A percentile compares a stretch with the other conserved stretches of the same genome.
These are phyloP conservation scores for Burhinus oedicnemus DNA, from an alignment of 2,113 vertebrate species.

Conservation along the genomic window DNA sequence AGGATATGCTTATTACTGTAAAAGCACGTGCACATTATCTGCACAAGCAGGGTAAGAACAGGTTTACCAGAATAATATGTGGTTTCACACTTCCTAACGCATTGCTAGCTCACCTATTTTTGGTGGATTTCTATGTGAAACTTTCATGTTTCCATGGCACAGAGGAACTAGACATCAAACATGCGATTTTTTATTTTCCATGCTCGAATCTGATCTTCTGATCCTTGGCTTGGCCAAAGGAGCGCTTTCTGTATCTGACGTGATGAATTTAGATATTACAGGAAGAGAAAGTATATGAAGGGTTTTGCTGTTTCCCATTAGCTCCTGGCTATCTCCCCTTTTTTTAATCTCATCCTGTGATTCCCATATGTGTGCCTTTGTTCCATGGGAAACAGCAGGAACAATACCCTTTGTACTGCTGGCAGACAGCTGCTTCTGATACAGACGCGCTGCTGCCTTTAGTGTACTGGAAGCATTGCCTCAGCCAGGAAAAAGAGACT, in stretches of 20 bases:
- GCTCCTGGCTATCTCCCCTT: not conserved
- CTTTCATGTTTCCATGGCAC: not conserved
- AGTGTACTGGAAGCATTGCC: not conserved
- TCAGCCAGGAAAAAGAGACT: not conserved
- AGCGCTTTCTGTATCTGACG: not conserved
- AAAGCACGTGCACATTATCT: slow-evolving; percentile 22
- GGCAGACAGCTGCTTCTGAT: slow-evolving; percentile 9
- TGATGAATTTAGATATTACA: not conserved
- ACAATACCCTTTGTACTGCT: slow-evolving; percentile 28
- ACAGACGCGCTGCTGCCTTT: not conserved
- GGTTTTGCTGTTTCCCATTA: not conserved
- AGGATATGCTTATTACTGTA: slow-evolving; percentile 55
- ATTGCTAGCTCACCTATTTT: not conserved
- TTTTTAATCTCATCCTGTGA: not conserved
- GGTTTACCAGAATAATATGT: not conserved
- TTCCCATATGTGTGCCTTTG: not conserved
- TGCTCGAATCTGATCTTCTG: not conserved
- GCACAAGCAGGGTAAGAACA: slow-evolving; percentile 15
- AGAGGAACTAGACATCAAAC: not conserved
- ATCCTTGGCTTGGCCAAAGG: not conserved
- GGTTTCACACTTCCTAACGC: slow-evolving; percentile 15
- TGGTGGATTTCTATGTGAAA: not conserved
- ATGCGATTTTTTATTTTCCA: not conserved
- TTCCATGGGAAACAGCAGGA: slow-evolving; percentile 4
- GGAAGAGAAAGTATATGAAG: not conserved